Evolutionary conservation across 2,113 vertebrate genomes (phyloP).

Genomic region (Pterocles gutturalis): DNA sequence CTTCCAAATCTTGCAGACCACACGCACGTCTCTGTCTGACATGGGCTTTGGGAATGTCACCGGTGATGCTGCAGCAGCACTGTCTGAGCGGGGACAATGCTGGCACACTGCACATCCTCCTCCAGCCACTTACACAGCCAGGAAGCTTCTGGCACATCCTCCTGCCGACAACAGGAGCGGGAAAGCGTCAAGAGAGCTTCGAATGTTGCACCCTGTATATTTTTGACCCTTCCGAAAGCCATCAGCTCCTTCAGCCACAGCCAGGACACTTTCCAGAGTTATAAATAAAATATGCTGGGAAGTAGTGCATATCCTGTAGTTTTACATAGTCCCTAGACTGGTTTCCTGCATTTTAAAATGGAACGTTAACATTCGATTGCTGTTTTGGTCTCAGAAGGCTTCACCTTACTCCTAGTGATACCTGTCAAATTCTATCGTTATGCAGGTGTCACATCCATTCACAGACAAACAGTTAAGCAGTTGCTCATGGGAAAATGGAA

Average conservation of each 20-base stretch:
- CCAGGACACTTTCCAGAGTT: background rate
- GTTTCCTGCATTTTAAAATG: background rate
- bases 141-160: background rate
- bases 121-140: background rate
- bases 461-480: background rate
- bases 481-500: background rate
- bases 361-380: background rate
- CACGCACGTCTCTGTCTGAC: background rate
- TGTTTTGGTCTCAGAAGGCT: background rate
- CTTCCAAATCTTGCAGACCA: background rate
- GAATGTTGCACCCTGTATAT: background rate
- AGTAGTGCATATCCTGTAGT: background rate
- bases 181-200: background rate
- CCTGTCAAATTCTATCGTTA: background rate
- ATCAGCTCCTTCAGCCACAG: background rate
- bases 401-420: background rate
- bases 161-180: accelerated
- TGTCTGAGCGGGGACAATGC: background rate
- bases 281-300: slow-evolving; percentile 1
- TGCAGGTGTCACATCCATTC: background rate
- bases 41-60: background rate
- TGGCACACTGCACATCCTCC: background rate
- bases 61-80: background rate
- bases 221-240: background rate
- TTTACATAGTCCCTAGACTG: background rate